Evolutionary conservation across 2,888 invertebrate genomes (phyloP), one percentile per base, ranked within the genome.

Genomic region (Drosophila atripex): DNA sequence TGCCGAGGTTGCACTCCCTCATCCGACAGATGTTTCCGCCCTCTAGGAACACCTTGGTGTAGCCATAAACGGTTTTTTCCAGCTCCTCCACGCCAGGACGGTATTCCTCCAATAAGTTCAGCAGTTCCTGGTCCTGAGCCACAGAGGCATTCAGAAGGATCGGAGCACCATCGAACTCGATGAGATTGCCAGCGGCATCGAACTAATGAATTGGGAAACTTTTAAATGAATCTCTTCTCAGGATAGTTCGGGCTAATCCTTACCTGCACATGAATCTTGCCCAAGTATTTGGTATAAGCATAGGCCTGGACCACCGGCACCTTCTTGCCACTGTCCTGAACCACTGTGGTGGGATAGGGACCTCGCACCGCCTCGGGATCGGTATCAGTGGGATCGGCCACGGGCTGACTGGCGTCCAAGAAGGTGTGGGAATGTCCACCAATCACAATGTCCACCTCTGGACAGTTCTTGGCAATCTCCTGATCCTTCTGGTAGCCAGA

Each of bases 361-460:
- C 95, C 97, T 12, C 80, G 82, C 0, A 87, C 85, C 1, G 88
- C 80, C 32, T 82, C 80, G 1, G 78, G 47, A 30, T 63, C 50
- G 0, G 71, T 23, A 30, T 87, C 88, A 1, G 71, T 60, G 41
- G 64, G 63, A 14, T 78, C 70, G 4, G 86, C 82, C 11, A 82
- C 65, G 0, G 80, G 93, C 0, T 91, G 89, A 2, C 95, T 97
- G 70, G 94, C 95, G 93, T 96, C 98, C 14, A 98, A 92, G 89
- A 97, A 98, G 0, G 97, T 97, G 89, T 98, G 96, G 0, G 97
- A 96, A 88, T 98, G 98, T 0, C 98, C 98, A 7, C 98, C 98
- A 63, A 98, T 94, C 0, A 98, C 97, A 32, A 97, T 90, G 91
- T 98, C 98, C 11, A 98, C 93, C 28, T 95, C 95, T 12, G 95